Evolutionary conservation across 2,888 invertebrate genomes (phyloP).

Genomic region (Sarcophaga subvicina): DNA sequence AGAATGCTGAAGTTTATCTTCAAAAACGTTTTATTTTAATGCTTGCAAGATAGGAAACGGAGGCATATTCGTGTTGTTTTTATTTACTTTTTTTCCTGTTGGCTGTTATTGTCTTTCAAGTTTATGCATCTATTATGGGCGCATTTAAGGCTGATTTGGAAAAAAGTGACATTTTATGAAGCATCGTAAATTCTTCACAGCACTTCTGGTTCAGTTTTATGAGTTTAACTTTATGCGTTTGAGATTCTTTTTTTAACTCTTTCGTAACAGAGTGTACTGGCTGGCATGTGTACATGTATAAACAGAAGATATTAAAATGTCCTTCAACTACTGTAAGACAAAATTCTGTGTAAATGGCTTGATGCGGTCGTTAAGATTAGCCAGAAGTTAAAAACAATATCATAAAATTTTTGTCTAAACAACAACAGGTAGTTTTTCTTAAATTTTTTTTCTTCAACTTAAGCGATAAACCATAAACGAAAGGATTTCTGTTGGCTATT

Average conservation of each 20-base stretch:
- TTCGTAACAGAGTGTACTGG: not conserved
- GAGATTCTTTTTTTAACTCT: not conserved
- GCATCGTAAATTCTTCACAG: slow-evolving; percentile 74
- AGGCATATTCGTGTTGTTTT: not conserved
- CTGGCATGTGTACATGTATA: not conserved
- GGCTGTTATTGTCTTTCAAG: not conserved
- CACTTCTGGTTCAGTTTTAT: slow-evolving; percentile 62
- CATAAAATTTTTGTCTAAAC: slow-evolving; percentile 36
- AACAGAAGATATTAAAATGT: slow-evolving; percentile 34
- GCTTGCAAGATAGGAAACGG: not conserved
- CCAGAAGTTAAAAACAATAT: slow-evolving; percentile 9
- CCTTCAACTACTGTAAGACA: slow-evolving; percentile 55
- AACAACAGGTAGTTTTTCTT: slow-evolving; percentile 45
- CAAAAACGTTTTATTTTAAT: not conserved
- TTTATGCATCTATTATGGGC: not conserved
- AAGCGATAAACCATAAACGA: not conserved
- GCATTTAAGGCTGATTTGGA: slow-evolving; percentile 40
- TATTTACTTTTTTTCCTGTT: too few relatives aligned
- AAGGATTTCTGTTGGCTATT: not conserved
- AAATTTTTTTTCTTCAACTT: not conserved
- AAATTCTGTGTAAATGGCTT: slow-evolving; percentile 63
- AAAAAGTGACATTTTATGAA: slow-evolving; percentile 79
- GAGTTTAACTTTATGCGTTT: not conserved
- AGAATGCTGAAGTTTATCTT: not conserved
- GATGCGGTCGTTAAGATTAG: slow-evolving; percentile 63